These are phyloP conservation scores for Centropus bengalensis DNA, from an alignment of 2,113 vertebrate genomes.

Conservation along the genomic window DNA sequence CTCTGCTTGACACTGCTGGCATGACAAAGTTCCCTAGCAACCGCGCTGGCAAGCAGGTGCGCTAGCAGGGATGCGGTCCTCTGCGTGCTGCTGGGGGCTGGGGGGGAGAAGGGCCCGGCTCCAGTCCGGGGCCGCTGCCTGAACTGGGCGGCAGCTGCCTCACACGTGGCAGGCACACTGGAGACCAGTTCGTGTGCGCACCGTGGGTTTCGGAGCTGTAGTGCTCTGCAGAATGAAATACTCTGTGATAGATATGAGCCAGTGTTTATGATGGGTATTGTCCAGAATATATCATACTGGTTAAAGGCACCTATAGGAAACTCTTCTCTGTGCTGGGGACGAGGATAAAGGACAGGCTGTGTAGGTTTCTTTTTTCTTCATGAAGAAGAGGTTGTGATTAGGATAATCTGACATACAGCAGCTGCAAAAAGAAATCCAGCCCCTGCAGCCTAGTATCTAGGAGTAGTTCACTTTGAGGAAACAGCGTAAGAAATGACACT, in stretches of 20 bases:
- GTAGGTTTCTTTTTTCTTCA: neutral
- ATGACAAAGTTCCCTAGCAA: neutral
- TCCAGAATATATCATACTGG: neutral
- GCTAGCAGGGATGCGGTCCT: neutral
- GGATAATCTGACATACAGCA: neutral
- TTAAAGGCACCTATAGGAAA: neutral
- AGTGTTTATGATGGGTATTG: neutral
- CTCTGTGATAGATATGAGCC: neutral
- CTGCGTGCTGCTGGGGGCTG: accelerated
- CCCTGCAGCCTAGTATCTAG: neutral
- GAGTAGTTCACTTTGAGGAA: neutral
- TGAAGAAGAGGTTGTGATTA: neutral
- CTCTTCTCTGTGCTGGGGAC: accelerated
- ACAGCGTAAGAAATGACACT: neutral
- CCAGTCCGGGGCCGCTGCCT: neutral
- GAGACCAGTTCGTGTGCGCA: neutral
- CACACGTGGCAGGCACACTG: neutral
- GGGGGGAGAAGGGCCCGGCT: neutral
- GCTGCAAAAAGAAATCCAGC: neutral
- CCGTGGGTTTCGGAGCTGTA: neutral
- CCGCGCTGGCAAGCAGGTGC: neutral
- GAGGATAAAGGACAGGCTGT: neutral
- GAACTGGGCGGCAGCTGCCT: neutral
- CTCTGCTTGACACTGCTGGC: neutral
- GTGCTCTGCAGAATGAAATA: neutral